Conservation (phyloP, 2,797 vertebrate species). For the Sphaeramia orbicularis region DNA sequence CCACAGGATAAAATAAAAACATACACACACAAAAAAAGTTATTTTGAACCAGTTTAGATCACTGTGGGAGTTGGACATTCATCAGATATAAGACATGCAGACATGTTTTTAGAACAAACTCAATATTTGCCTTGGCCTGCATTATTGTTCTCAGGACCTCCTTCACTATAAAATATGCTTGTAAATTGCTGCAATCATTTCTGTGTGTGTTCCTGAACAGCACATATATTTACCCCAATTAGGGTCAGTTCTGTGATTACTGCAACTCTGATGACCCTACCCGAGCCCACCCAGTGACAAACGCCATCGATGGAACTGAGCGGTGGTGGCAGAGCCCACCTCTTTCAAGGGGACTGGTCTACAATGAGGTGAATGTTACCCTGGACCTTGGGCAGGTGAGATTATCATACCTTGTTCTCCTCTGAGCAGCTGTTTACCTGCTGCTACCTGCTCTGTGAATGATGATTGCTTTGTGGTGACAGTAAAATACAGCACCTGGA, state of each 20-base stretch:
- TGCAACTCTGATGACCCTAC: constrained; percentile 88
- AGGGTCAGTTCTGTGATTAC: constrained; percentile 95
- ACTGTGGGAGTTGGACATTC: constrained; percentile 3
- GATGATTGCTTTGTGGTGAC: constrained; percentile 55
- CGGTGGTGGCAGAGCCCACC: constrained; percentile 98
- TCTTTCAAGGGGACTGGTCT: constrained; percentile 88
- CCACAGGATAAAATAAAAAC: too few relatives aligned
- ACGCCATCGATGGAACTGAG: constrained; percentile 93
- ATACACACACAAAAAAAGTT: too few relatives aligned
- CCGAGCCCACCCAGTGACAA: constrained; percentile 89
- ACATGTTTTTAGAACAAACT: background rate
- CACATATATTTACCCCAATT: constrained; percentile 27
- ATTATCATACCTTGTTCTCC: constrained; percentile 29
- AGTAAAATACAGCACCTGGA: constrained; percentile 52
- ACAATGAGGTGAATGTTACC: constrained; percentile 93
- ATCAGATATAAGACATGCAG: background rate
- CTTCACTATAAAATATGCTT: constrained; percentile 3
- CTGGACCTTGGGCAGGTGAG: constrained; percentile 96
- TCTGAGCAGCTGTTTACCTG: constrained; percentile 52
- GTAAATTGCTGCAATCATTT: constrained; percentile 4
- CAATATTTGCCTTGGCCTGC: background rate
- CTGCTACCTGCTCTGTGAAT: constrained; percentile 49
- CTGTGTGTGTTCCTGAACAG: constrained; percentile 12
- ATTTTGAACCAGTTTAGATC: background rate
- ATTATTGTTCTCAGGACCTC: background rate